phyloP scores from a whole-genome alignment of 37 sponge, comb jelly and placozoan genomes.

The Petrosia ficiformis region DNA sequence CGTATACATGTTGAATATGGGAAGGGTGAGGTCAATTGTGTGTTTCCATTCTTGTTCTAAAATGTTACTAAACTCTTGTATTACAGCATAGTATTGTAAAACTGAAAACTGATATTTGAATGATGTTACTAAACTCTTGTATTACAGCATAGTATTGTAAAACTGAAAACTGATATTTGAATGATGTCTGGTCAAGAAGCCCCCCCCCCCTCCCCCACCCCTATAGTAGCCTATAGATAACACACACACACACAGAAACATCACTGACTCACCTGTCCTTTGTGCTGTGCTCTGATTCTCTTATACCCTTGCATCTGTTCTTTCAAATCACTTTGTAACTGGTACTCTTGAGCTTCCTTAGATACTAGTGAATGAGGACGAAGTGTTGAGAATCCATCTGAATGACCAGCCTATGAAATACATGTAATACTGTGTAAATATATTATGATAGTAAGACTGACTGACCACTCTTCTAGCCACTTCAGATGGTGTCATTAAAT shows the following conservation, averaged over 20 bases:
- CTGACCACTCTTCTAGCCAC: conserved; percentile 67
- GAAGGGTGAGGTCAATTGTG: not conserved
- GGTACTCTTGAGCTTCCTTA: conserved; percentile 79
- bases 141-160: too few species aligned
- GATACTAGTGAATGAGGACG: conserved; percentile 84
- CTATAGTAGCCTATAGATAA: too few species aligned
- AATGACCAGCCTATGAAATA: conserved; percentile 16
- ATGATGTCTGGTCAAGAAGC: too few species aligned
- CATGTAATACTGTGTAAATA: not conserved
- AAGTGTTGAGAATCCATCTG: conserved; percentile 85
- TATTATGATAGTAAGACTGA: not conserved
- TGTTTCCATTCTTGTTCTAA: not conserved
- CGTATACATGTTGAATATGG: not conserved
- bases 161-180: too few species aligned
- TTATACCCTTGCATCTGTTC: conserved; percentile 97
- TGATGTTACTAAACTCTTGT: too few species aligned
- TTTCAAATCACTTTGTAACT: conserved; percentile 83
- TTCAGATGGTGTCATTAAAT: conserved; percentile 23
- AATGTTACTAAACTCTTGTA: too few species aligned
- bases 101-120: too few species aligned
- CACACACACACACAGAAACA: not conserved
- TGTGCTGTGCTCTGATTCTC: conserved; percentile 93
- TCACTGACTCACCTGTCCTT: conserved; percentile 67
- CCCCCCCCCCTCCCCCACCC: not conserved
- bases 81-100: too few species aligned